Evolutionary conservation across 2,797 vertebrate species (phyloP).

Genomic region (Sebastes alutus): DNA sequence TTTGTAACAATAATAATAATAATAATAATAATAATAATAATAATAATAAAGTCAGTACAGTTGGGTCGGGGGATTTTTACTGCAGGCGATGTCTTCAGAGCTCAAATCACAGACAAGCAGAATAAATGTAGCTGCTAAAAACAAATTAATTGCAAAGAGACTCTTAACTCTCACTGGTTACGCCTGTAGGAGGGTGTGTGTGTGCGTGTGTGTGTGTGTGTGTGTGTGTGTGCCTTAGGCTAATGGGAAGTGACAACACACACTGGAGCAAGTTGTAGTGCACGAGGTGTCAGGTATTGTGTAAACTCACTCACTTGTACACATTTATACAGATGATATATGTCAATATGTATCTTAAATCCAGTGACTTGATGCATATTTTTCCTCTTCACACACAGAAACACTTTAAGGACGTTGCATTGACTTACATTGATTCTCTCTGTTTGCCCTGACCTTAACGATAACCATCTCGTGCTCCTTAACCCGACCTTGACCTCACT

Average conservation of each 20-base stretch:
- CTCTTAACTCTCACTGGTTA: conserved; percentile 3
- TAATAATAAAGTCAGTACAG: background rate
- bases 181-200: background rate
- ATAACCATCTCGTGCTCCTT: background rate
- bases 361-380: background rate
- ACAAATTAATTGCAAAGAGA: conserved; percentile 36
- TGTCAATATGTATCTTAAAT: background rate
- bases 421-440: background rate
- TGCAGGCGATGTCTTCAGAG: background rate
- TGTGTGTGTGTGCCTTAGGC: background rate
- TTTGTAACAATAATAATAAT: background rate
- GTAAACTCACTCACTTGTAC: conserved; percentile 7
- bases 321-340: conserved; percentile 2
- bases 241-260: conserved; percentile 21
- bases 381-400: background rate
- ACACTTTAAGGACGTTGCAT: background rate
- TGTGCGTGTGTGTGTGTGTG: background rate
- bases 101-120: background rate
- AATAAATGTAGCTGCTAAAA: conserved; percentile 12
- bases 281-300: background rate
- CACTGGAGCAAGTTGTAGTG: background rate
- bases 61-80: background rate
- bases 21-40: background rate
- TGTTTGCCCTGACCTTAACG: background rate
- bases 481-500: background rate